phyloP scores from a whole-genome alignment of 2,888 invertebrate genomes.

The Drosophila nr. medialis region DNA sequence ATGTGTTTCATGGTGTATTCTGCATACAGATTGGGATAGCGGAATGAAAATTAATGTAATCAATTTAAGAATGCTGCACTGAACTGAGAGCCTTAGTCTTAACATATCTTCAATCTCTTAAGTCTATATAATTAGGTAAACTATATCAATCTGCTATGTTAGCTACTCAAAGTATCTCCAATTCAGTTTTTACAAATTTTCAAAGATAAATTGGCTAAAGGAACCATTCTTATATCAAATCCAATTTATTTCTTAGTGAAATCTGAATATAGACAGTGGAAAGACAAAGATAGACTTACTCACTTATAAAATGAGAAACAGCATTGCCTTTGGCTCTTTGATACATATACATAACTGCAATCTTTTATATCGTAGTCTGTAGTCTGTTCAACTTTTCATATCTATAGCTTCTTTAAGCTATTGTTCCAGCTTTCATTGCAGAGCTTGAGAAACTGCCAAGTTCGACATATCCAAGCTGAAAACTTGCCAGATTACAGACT shows the following conservation, averaged over 20 bases:
- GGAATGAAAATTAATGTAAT: fast-evolving
- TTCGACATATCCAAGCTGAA: constrained; percentile 27
- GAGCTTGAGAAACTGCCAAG: constrained; percentile 1
- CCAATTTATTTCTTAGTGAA: neutral
- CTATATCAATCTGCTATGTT: neutral
- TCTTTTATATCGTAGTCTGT: neutral
- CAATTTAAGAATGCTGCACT: neutral
- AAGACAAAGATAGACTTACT: no score
- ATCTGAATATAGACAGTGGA: neutral
- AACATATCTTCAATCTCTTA: neutral
- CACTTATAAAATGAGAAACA: neutral
- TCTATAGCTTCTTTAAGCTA: neutral
- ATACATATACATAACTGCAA: neutral
- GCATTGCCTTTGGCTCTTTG: neutral
- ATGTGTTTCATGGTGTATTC: neutral
- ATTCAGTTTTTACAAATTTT: neutral
- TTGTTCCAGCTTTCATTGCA: neutral
- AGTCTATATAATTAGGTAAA: neutral
- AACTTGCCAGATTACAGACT: constrained; percentile 23
- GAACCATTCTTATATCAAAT: no score
- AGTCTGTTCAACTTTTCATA: neutral
- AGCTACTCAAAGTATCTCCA: neutral
- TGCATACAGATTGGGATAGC: neutral
- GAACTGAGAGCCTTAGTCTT: neutral
- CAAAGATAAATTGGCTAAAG: neutral